Evolutionary conservation across 1,140 invertebrate species (phyloP), one percentile per base, ranked within the genome.

Genomic region (Lordiphosa stackelbergi): DNA sequence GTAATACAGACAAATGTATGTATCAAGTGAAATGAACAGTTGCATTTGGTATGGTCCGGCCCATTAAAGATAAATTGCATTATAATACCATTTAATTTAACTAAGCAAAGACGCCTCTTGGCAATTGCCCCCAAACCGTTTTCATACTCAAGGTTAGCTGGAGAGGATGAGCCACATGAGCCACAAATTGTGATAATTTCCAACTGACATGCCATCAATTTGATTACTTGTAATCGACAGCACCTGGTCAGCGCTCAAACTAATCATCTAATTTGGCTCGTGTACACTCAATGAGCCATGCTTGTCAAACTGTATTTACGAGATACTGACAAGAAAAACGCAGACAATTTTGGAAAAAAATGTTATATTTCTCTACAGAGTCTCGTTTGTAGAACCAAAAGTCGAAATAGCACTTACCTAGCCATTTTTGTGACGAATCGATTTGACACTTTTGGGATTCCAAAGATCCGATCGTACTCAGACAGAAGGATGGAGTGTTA

Each of bases 21-120:
- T 81, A 81, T 7, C 64, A 62, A 75, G 72, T 69, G 56, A 81
- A 75, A 83, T 75, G 72, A 71, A 61, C 36, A 38, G 49, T 51
- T 56, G 49, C 54, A 46, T 41, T 53, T 46, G 38, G 49, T 57
- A 56, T 54, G 51, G 46, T 45, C 45, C 12, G 47, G 7, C 11
- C 42, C 54, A 8, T 63, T 62, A 28, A 66, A 52, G 24, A 52
- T 62, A 81, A 59, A 62, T 69, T 61, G 53, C 77, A 69, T 83
- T 81, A 66, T 83, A 65, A 61, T 58, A 68, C 53, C 49, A 31
- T 24, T 24, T 24, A 19, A 74, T 66, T 70, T 54, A 60, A 53
- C 12, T 35, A 10, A 7, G 35, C 55, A 35, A 58, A 45, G 8
- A 16, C 11, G 13, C 24, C 19, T 10, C 19, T 22, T 28, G 22